Evolutionary conservation across 1,140 invertebrate species (phyloP), one percentile per base, ranked within the genome.

Genomic region (Ostrea denselamellosa): DNA sequence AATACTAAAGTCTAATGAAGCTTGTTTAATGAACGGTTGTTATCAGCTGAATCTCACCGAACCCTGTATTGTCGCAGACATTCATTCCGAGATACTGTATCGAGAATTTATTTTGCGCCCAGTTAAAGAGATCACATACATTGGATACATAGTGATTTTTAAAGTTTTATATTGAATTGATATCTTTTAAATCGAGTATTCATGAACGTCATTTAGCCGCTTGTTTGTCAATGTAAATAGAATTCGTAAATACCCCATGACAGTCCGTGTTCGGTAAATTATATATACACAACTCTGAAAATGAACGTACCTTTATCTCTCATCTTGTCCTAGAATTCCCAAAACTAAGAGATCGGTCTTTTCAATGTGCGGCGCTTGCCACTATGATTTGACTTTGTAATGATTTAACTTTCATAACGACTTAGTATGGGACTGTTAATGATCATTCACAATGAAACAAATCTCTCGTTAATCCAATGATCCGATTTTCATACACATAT

Each of bases 91-190:
- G 17, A 83, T 17, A 51, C 10, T 8, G 9, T 5, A 81, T 34
- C 25, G 22, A 22, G 19, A 14, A 52, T 14, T 44, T 81, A 81
- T 83, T n/a, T 83, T 83, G n/a, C 25, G 51, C 52, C 52, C 34
- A 22, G 14, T 52, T 83, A 83, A 83, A 54, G 8, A 52, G 82
- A 83, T 83, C 17, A 17, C n/a, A 53, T 83, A 83, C 68, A 77
- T 77, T 25, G 12, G 68, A 9, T 77, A 34, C 28, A 77, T 34
- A 34, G 22, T 77, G 12, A 4, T 77, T 28, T 34, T 77, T 25
- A 77, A 77, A 77, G 12, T 53, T 83, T 51, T 34, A 83, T 52
- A 83, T 52, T n/a, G 34, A 52, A 83, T 53, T 83, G 44, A 83
- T 83, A n/a, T 19, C 34, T 2, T 77, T 77, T 77, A 77, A 77